Base-by-base conservation (phyloP, 2,797 vertebrate species). In the Steatocranus sp. region DNA sequence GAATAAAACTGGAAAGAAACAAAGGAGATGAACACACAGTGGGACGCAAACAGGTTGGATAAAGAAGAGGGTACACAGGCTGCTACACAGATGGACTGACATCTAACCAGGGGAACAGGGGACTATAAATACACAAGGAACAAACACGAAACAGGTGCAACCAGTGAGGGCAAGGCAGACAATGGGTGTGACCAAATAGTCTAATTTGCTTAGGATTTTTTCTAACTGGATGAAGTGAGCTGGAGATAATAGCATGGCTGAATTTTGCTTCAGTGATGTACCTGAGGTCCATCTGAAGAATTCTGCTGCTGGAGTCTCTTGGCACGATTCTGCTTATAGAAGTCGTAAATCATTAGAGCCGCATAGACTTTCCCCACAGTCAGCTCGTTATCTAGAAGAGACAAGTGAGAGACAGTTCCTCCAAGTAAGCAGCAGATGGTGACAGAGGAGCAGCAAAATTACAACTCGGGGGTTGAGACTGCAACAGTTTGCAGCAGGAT, bases 281-380 rank as follows among this genome's bases (percentile, higher is more conserved):
- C 96, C 95, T 95, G 94, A 75, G 90, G 76, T 15, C 87, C 94
- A 10, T 87, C 93, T 49, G 95, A 48, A 0, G 96, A 89, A 75
- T 97, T 95, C 84, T 97, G 97, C 83, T 94, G 95, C 89, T 98
- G 97, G 9, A 98, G 97, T 54, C 96, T 96, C 92, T 97, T 99
- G 92, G 96, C 97, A 75, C 98, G 97, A 75, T 97, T 99, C 94
- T 98, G 98, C 88, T 99, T 99, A 93, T 99, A 99, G 96, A 98
- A 99, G 94, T 99, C 98, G 5, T 98, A 99, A 92, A 99, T 99
- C 99, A 99, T 99, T 30, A 97, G 95, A 0, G 99, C 99, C 0
- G 99, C 99, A 0, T 99, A 99, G 68, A 99, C 98, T 73, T 99
- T 99, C 76, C 99, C 99, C 85, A 99, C 99, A 0, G 99, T 99